These are phyloP conservation scores for Amyelois transitella DNA, from an alignment of 1,140 invertebrate genomes.

Conservation along the genomic window DNA sequence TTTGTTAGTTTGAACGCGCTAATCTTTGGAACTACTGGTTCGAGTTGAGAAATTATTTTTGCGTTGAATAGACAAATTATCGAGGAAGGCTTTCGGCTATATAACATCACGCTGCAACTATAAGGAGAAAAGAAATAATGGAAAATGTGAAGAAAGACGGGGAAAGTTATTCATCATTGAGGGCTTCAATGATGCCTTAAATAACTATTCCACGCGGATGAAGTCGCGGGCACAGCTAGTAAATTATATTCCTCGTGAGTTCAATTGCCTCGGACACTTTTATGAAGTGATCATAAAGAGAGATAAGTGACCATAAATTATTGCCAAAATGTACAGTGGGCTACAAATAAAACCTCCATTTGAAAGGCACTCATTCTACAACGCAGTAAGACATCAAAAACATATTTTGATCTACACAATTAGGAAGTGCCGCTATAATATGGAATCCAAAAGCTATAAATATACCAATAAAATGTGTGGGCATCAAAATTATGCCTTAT, in stretches of 20 bases:
- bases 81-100: too few relatives aligned
- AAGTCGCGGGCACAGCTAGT: too few relatives aligned
- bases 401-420: background rate
- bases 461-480: background rate
- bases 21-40: too few relatives aligned
- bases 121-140: too few relatives aligned
- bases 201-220: too few relatives aligned
- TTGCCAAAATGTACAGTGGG: background rate
- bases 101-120: too few relatives aligned
- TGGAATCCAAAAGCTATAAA: background rate
- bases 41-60: too few relatives aligned
- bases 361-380: background rate
- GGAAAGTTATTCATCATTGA: too few relatives aligned
- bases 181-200: too few relatives aligned
- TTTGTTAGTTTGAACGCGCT: too few relatives aligned
- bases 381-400: background rate
- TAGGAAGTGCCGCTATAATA: background rate
- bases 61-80: too few relatives aligned
- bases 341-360: background rate
- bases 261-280: background rate
- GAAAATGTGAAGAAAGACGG: too few relatives aligned
- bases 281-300: background rate
- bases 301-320: background rate
- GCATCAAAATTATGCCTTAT: background rate
- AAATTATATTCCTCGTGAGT: background rate